Evolutionary conservation across 2,888 invertebrate genomes (phyloP), one percentile per base, ranked within the genome.

Genomic region (Choristoneura rosaceana): DNA sequence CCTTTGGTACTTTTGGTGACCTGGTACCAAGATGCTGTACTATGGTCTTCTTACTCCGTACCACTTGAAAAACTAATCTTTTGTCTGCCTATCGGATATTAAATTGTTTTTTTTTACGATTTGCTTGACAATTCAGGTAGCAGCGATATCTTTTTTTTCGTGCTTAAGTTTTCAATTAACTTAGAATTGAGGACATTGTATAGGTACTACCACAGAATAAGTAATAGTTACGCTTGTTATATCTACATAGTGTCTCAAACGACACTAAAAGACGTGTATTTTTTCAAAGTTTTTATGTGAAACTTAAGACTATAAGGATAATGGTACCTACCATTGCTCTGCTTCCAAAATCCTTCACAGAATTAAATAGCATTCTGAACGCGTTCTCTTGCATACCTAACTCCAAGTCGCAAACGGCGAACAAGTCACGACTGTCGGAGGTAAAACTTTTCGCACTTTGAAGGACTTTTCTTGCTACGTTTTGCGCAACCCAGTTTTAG

Each of bases 401-500:
- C 38, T 38, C 38, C 38, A 58, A 50, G 55, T 7, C 38, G 38
- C 52, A 10, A 43, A 12, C 43, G 43, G 38, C 43, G 63, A 45
- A n/a, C 58, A 15, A 63, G 68, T 68, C 71, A 68, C 68, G 71
- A 71, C 55, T 63, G 4, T 4, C 45, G 55, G 41, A 47, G 45
- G 59, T 63, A 52, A 38, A 47, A 59, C 71, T 65, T 52, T 61
- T 43, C 7, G 17, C 45, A 47, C 47, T 63, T 63, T 64, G 68
- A 63, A 68, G 71, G 68, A 59, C 68, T 50, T 68, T 71, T 65
- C 50, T 71, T 71, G 34, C 17, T 60, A 15, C 34, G 65, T 60
- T 52, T 61, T 17, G 66, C 17, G 50, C 41, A 59, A 58, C 47
- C 45, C 45, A 63, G 9, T 43, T 70, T 47, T 8, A 50, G 34